Percentiles rank a stretch among this genome's conserved stretches.
phyloP scores from a whole-genome alignment of 1,140 invertebrate species.

The Pristionchus pacificus region DNA sequence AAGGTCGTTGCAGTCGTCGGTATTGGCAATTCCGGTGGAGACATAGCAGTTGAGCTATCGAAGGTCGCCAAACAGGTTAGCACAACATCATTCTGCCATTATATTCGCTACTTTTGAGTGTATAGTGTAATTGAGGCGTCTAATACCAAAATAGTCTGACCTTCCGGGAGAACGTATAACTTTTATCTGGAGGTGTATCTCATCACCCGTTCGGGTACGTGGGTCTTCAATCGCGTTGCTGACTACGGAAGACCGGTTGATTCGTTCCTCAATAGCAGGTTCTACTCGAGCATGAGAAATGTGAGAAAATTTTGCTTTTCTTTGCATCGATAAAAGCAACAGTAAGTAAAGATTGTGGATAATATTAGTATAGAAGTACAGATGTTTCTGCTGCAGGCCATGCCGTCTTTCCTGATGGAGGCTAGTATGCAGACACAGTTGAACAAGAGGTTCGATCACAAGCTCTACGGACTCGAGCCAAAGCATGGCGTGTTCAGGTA shows the following conservation, averaged over 20 bases:
- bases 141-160: too few relatives aligned
- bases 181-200: slow-evolving; percentile 61
- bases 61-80: slow-evolving; percentile 59
- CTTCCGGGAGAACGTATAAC: too few relatives aligned
- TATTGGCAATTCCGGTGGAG: slow-evolving; percentile 63
- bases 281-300: neutral
- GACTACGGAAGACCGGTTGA: slow-evolving; percentile 56
- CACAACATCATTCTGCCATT: too few relatives aligned
- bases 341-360: too few relatives aligned
- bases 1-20: slow-evolving; percentile 60
- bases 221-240: slow-evolving; percentile 60
- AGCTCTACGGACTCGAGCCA: slow-evolving; percentile 60
- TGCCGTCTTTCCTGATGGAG: too few relatives aligned
- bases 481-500: slow-evolving; percentile 57
- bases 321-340: too few relatives aligned
- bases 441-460: slow-evolving; percentile 60
- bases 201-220: slow-evolving; percentile 61
- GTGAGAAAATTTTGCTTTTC: too few relatives aligned
- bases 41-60: too few relatives aligned
- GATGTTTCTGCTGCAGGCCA: too few relatives aligned
- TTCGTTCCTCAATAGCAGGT: slow-evolving; percentile 21
- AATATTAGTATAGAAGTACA: too few relatives aligned
- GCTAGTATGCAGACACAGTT: slow-evolving; percentile 51
- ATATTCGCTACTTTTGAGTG: too few relatives aligned
- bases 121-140: too few relatives aligned